Evolutionary conservation across 2,797 vertebrate genomes (phyloP).

Genomic region (Telmatherina bonti): DNA sequence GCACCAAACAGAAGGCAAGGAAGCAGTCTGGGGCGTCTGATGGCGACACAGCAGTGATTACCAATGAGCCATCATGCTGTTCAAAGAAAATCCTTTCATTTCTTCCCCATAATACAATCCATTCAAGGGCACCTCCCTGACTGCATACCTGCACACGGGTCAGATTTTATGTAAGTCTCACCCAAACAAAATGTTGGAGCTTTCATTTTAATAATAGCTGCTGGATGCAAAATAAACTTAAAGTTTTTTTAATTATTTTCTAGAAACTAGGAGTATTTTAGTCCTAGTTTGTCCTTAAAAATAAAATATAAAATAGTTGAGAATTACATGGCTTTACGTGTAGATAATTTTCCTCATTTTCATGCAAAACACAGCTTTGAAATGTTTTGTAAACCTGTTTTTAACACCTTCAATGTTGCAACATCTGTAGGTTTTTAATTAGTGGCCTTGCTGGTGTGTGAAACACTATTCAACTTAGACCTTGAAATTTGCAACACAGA

Average conservation of each 20-base stretch:
- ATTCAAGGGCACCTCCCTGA: slow-evolving; percentile 18
- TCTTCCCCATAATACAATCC: slow-evolving; percentile 22
- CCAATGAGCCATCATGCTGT: slow-evolving; percentile 48
- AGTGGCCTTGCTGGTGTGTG: neutral
- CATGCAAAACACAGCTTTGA: neutral
- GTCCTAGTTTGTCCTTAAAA: neutral
- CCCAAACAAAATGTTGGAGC: slow-evolving; percentile 4
- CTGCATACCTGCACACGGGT: slow-evolving; percentile 2
- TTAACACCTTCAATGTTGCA: neutral
- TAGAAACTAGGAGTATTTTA: neutral
- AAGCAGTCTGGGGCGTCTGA: slow-evolving; percentile 56
- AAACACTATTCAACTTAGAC: neutral
- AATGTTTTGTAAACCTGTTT: neutral
- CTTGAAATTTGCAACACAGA: neutral
- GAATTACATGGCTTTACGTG: neutral
- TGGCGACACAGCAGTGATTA: slow-evolving; percentile 57
- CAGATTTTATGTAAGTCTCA: slow-evolving; percentile 10
- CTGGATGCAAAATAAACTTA: neutral
- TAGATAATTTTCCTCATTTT: neutral
- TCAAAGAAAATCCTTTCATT: slow-evolving; percentile 50
- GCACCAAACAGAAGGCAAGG: slow-evolving; percentile 58
- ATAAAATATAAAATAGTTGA: neutral
- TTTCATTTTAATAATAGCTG: neutral
- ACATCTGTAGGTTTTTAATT: neutral
- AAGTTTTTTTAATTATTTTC: neutral